Conservation (phyloP, 2,888 invertebrate genomes). For the Lochmaea crataegi region DNA sequence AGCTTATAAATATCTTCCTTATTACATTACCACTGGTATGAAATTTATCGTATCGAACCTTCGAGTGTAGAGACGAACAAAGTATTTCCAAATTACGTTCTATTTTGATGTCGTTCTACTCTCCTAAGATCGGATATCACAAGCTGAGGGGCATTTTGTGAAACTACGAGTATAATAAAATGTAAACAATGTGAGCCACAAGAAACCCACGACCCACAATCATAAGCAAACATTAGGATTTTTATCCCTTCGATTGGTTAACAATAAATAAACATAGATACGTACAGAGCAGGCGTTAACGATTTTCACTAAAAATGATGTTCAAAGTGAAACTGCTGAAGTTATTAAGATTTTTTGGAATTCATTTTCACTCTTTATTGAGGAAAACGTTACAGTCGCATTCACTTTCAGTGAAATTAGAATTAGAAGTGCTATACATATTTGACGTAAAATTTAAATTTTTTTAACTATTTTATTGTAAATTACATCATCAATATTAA, state of each 20-base stretch:
- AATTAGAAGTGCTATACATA: no score
- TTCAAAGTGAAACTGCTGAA: not conserved
- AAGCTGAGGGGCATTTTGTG: conserved; percentile 38
- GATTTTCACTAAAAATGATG: not conserved
- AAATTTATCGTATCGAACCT: not conserved
- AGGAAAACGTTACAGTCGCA: no score
- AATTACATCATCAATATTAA: no score
- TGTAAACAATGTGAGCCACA: conserved; percentile 41
- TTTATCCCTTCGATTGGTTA: conserved; percentile 39
- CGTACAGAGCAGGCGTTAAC: conserved; percentile 5
- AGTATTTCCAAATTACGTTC: not conserved
- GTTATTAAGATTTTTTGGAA: not conserved
- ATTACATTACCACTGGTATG: not conserved
- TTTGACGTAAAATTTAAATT: no score
- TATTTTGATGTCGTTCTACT: conserved; percentile 21
- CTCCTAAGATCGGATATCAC: conserved; percentile 33
- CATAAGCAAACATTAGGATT: conserved; percentile 40
- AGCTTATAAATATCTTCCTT: not conserved
- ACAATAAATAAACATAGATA: conserved; percentile 39
- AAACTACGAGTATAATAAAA: conserved; percentile 38
- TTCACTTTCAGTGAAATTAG: no score
- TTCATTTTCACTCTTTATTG: no score
- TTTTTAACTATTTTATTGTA: no score
- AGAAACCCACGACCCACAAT: conserved; percentile 36
- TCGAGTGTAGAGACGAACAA: not conserved